Evolutionary conservation across 1,140 invertebrate genomes (phyloP).

Genomic region (Rhizoglyphus robini): DNA sequence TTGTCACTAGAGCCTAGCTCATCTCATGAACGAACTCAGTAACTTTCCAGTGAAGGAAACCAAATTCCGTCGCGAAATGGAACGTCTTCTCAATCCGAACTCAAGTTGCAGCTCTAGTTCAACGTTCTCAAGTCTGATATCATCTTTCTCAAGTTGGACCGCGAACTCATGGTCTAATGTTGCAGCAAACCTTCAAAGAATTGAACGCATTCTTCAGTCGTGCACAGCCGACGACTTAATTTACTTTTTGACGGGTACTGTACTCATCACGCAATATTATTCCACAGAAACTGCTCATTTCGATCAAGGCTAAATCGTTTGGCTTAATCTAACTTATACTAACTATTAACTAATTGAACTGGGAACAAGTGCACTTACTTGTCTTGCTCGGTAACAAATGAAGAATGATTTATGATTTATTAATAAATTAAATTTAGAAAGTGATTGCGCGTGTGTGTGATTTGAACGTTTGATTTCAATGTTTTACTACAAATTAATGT

Average conservation of each 20-base stretch:
- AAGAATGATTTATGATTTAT: too few relatives aligned
- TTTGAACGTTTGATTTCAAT: too few relatives aligned
- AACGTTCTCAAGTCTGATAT: slow-evolving; percentile 73
- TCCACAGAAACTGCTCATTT: slow-evolving; percentile 82
- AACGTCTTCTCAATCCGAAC: slow-evolving; percentile 71
- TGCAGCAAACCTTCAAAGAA: slow-evolving; percentile 89
- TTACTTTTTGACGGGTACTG: slow-evolving; percentile 49
- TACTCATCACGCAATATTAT: slow-evolving; percentile 91
- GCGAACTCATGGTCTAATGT: slow-evolving; percentile 70
- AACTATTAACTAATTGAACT: too few relatives aligned
- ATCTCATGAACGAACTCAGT: slow-evolving; percentile 80
- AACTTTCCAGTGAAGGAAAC: slow-evolving; percentile 95
- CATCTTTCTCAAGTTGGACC: slow-evolving; percentile 71
- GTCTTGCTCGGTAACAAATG: too few relatives aligned
- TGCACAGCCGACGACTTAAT: slow-evolving; percentile 61
- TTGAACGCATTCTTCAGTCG: slow-evolving; percentile 84
- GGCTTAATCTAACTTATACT: slow-evolving; percentile 99
- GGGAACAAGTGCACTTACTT: too few relatives aligned
- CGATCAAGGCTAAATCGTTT: slow-evolving; percentile 99
- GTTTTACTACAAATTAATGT: too few relatives aligned
- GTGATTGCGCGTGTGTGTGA: too few relatives aligned
- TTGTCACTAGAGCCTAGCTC: too few relatives aligned
- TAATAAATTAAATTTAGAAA: too few relatives aligned
- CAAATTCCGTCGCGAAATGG: slow-evolving; percentile 86
- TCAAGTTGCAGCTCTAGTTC: too few relatives aligned